Percentiles rank a stretch among this genome's conserved stretches.
Conservation (phyloP, 2,113 vertebrate genomes). For the Ancistrus triradiatus region DNA sequence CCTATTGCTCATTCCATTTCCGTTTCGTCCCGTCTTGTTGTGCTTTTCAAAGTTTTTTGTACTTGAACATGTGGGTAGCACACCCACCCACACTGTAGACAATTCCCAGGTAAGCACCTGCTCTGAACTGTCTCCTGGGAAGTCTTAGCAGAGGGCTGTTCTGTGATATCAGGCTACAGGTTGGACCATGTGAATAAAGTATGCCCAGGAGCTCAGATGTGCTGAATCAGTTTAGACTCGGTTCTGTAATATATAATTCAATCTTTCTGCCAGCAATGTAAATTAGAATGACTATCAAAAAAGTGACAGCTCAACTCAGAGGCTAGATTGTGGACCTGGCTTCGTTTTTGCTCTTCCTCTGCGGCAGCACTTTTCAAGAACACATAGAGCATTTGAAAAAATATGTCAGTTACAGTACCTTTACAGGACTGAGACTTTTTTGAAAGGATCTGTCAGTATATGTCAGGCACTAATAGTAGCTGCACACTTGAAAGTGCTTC, state of each 20-base stretch:
- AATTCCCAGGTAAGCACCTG: conserved; percentile 40
- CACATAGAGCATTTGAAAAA: too few relatives aligned
- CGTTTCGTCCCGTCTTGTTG: neutral
- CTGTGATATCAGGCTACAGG: conserved; percentile 29
- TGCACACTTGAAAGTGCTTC: neutral
- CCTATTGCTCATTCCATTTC: conserved; percentile 7
- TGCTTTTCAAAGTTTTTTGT: neutral
- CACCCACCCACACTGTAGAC: conserved; percentile 1
- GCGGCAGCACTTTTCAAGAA: too few relatives aligned
- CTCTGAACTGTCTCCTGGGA: conserved; percentile 26
- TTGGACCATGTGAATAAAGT: conserved; percentile 18
- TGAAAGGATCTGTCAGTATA: too few relatives aligned
- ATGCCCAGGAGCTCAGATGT: conserved; percentile 30
- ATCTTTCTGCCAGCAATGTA: conserved; percentile 34
- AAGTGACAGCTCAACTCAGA: conserved; percentile 13
- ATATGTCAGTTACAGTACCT: neutral
- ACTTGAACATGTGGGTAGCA: neutral
- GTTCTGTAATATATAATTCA: conserved; percentile 38
- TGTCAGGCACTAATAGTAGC: neutral
- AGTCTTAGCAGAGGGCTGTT: conserved; percentile 22
- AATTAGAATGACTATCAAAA: conserved; percentile 49
- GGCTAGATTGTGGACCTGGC: too few relatives aligned
- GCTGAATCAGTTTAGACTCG: conserved; percentile 41
- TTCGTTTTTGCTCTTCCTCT: too few relatives aligned
- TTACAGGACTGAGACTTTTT: neutral